Evolutionary conservation across 2,113 vertebrate genomes (phyloP), one percentile per base, ranked within the genome.

Genomic region (Prietella phreatophila): DNA sequence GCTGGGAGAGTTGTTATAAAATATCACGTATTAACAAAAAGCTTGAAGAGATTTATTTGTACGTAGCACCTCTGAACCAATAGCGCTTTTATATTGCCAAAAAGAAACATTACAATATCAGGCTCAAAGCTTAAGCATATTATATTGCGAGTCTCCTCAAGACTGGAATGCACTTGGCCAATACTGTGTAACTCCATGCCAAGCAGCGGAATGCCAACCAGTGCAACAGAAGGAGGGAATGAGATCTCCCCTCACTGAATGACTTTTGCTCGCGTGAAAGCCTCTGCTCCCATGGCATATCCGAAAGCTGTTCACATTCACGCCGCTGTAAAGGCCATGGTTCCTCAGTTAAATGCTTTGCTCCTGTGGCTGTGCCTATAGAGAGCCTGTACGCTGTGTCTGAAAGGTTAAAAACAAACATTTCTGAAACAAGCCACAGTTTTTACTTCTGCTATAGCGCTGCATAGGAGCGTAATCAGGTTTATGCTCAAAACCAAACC

Each of bases 221-320:
- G 90, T 69, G 81, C 36, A 61, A 90, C 86, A 84, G 86, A 87
- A 88, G 63, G 58, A 79, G 83, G 71, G 85, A 87, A 84, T 25
- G 83, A 93, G 90, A 91, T 89, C 39, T 79, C 73, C 84, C 89
- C 90, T 92, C 25, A 4, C 27, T 30, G 87, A 89, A 89, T 93
- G 90, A 93, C 92, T 93, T 93, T 92, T 90, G 86, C 91, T 91
- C 87, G 82, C 39, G 89, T 91, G 86, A 91, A 92, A 92, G 90
- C 91, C 89, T 82, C 91, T 88, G 65, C 85, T 93, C 90, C 89
- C 89, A 91, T 50, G 89, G 85, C 82, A 86, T 88, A 19, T 55
- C 81, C 22, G 9, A 27, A 67, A 84, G 55, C 81, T 71, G 0
- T 55, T 76, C 42, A 69, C 91, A 93, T 93, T 93, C 92, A 93